A percentile compares a stretch with the other conserved stretches of the same genome.
Conservation (phyloP, 2,888 invertebrate species). For the Catocala sponsa region DNA sequence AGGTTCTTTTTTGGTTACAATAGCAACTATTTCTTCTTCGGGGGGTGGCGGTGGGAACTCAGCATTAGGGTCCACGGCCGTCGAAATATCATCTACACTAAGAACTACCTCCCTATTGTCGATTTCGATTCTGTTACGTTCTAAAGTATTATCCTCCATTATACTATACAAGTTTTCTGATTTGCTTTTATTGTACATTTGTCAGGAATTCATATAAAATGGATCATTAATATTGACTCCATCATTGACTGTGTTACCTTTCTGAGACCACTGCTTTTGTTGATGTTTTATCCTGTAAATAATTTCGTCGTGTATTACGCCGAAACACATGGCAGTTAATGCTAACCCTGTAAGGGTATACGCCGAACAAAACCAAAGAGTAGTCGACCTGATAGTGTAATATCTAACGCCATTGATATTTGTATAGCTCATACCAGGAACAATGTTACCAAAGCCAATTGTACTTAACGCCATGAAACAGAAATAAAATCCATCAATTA, state of each 20-base stretch:
- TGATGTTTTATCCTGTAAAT: conserved; percentile 93
- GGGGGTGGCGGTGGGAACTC: conserved; percentile 80
- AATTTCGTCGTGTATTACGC: conserved; percentile 96
- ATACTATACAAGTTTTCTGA: conserved; percentile 88
- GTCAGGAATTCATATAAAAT: conserved; percentile 92
- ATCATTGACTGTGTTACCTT: conserved; percentile 90
- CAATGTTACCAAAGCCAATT: conserved; percentile 96
- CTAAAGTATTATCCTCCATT: conserved; percentile 83
- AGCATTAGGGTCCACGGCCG: conserved; percentile 66
- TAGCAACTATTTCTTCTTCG: conserved; percentile 85
- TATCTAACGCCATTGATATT: conserved; percentile 85
- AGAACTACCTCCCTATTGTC: conserved; percentile 85
- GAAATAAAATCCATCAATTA: conserved; percentile 97
- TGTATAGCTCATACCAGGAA: conserved; percentile 90
- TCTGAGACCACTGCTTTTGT: conserved; percentile 89
- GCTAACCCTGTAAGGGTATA: conserved; percentile 96
- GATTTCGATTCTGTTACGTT: conserved; percentile 81
- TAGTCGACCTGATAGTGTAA: conserved; percentile 90
- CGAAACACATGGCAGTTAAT: conserved; percentile 96
- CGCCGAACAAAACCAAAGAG: conserved; percentile 96
- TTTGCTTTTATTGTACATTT: conserved; percentile 89
- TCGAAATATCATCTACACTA: conserved; percentile 84
- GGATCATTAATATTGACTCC: conserved; percentile 90
- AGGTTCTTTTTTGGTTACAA: conserved; percentile 84
- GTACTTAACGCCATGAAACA: conserved; percentile 98